phyloP scores from a whole-genome alignment of 2,888 invertebrate genomes.

The Tromatobia lineatoria region DNA sequence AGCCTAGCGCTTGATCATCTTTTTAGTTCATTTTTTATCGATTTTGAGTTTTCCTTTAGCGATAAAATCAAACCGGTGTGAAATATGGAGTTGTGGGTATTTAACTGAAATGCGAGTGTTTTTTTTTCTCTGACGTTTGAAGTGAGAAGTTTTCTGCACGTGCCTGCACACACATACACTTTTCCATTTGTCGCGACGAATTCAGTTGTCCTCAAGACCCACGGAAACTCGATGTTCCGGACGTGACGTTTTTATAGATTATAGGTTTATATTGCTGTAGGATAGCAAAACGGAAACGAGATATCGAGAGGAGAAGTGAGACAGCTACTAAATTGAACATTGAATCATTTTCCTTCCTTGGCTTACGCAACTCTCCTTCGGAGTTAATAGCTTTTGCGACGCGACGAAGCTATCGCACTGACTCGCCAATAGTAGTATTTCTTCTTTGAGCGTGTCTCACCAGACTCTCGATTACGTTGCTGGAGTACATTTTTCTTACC shows the following conservation, averaged over 20 bases:
- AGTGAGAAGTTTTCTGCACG: constrained; percentile 38
- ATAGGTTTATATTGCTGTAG: not conserved
- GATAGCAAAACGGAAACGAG: constrained; percentile 1
- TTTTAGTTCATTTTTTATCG: constrained; percentile 24
- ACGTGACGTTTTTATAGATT: constrained; percentile 40
- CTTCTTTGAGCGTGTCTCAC: constrained; percentile 16
- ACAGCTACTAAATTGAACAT: constrained; percentile 32
- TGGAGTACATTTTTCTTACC: too few species aligned
- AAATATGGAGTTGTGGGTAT: constrained; percentile 5
- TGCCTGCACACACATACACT: not conserved
- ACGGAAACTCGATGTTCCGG: not conserved
- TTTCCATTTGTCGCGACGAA: constrained; percentile 39
- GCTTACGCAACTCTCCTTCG: constrained; percentile 27
- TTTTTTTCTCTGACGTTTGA: constrained; percentile 32
- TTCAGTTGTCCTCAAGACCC: constrained; percentile 36
- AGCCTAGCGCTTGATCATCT: constrained; percentile 32
- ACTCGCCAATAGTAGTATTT: constrained; percentile 8
- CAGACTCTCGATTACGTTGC: constrained; percentile 37
- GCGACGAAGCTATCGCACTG: not conserved
- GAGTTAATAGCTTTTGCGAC: constrained; percentile 42
- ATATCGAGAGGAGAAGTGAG: constrained; percentile 4
- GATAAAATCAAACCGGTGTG: not conserved
- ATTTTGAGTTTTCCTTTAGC: not conserved
- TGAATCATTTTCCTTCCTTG: constrained; percentile 38
- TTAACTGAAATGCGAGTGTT: constrained; percentile 13